A percentile compares a stretch with the other conserved stretches of the same genome.
Conservation (phyloP, 2,888 invertebrate genomes). For the Amiota communis region DNA sequence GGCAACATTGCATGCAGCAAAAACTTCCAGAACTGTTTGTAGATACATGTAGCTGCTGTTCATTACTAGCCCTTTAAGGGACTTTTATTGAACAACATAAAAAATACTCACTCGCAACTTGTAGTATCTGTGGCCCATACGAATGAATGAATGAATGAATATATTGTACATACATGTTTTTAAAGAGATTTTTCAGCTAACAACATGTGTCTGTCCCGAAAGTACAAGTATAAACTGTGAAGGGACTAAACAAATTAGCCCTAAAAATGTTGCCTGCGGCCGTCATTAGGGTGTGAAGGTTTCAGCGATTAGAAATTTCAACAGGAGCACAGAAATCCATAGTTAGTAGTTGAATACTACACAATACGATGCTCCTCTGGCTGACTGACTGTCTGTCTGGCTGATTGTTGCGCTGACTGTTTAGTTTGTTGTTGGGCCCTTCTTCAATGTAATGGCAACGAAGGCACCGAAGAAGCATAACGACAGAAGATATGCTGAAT, state of each 20-base stretch:
- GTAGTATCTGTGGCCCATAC: not conserved
- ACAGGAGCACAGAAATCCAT: slow-evolving; percentile 67
- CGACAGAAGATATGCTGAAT: not conserved
- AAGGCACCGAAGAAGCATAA: slow-evolving; percentile 1
- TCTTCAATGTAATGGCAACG: slow-evolving; percentile 1
- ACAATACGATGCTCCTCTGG: too few species aligned
- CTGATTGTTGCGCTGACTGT: not conserved
- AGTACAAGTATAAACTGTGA: too few species aligned
- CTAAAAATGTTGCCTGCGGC: slow-evolving; percentile 50
- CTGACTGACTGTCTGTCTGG: not conserved
- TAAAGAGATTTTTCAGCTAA: slow-evolving; percentile 42
- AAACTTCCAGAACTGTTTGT: too few species aligned
- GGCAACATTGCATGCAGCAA: slow-evolving; percentile 46
- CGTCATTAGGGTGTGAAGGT: slow-evolving; percentile 70
- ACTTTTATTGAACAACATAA: too few species aligned
- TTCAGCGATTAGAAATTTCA: slow-evolving; percentile 71
- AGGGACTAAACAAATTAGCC: slow-evolving; percentile 31
- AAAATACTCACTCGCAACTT: not conserved
- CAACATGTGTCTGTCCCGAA: slow-evolving; percentile 20
- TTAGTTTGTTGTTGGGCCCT: slow-evolving; percentile 43
- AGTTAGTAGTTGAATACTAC: slow-evolving; percentile 50
- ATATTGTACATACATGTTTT: too few species aligned
- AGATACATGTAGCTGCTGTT: not conserved
- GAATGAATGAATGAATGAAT: slow-evolving; percentile 1
- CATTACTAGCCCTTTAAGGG: slow-evolving; percentile 1